A percentile compares a stretch with the other conserved stretches of the same genome.
Evolutionary conservation across 2,797 vertebrate genomes (phyloP).

Genomic region (Tenualosa ilisha): DNA sequence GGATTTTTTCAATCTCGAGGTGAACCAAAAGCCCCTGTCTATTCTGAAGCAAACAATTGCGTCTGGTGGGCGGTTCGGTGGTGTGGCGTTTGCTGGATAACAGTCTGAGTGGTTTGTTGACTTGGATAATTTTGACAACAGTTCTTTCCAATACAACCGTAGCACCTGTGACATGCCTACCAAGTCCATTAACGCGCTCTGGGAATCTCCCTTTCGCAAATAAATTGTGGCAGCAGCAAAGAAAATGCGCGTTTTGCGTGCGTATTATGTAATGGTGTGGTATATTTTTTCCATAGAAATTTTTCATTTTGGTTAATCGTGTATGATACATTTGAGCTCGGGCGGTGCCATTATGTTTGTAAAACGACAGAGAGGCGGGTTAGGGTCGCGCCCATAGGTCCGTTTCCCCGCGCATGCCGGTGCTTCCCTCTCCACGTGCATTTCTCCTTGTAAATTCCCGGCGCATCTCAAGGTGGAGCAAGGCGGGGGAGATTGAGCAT

Average conservation of each 20-base stretch:
- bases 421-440: slow-evolving; percentile 26
- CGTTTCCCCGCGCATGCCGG: slow-evolving; percentile 37
- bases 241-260: neutral
- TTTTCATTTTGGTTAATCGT: neutral
- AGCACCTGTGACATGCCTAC: slow-evolving; percentile 11
- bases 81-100: neutral
- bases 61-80: neutral
- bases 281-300: neutral
- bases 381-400: slow-evolving; percentile 20
- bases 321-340: neutral
- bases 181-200: slow-evolving; percentile 7
- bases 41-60: neutral
- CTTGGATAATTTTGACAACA: neutral
- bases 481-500: slow-evolving; percentile 10
- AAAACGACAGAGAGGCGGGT: neutral
- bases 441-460: slow-evolving; percentile 36
- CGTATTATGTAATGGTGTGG: neutral
- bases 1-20: neutral
- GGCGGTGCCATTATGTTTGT: slow-evolving; percentile 6
- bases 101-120: neutral
- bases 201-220: slow-evolving; percentile 5
- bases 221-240: neutral
- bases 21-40: neutral
- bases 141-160: neutral
- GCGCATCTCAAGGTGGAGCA: slow-evolving; percentile 38